Conservation (phyloP, 2,113 vertebrate species). For the Noturus placidus region DNA sequence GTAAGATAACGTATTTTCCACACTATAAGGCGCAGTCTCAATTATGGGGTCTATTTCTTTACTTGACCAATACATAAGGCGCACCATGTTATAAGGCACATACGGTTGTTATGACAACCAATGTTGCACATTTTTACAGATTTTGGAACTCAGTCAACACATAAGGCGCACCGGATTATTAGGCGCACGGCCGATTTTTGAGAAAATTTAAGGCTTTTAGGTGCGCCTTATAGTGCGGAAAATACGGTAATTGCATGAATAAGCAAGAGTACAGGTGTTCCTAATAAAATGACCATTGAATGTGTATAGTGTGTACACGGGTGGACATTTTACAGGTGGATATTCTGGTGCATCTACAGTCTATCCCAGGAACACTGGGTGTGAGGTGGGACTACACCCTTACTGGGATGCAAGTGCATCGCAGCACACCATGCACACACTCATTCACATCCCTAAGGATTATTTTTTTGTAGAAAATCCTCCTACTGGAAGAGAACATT, state of each 20-base stretch:
- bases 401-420: not conserved
- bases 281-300: not conserved
- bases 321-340: not conserved
- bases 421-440: not conserved
- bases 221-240: too few relatives aligned
- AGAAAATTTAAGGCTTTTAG: too few relatives aligned
- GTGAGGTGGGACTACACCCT: not conserved
- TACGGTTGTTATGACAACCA: too few relatives aligned
- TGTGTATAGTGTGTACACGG: not conserved
- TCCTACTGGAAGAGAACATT: not conserved
- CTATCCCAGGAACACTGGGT: not conserved
- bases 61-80: too few relatives aligned
- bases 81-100: too few relatives aligned
- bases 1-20: too few relatives aligned
- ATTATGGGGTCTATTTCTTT: too few relatives aligned
- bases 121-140: too few relatives aligned
- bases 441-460: not conserved
- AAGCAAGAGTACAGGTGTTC: not conserved
- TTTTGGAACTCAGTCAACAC: too few relatives aligned
- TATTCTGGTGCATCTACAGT: not conserved
- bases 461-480: not conserved
- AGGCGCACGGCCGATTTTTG: too few relatives aligned
- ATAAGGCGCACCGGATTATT: too few relatives aligned
- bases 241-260: not conserved
- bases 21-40: too few relatives aligned